These are phyloP conservation scores for Alitta virens DNA, from an alignment of 2,888 invertebrate species.

Conservation along the genomic window DNA sequence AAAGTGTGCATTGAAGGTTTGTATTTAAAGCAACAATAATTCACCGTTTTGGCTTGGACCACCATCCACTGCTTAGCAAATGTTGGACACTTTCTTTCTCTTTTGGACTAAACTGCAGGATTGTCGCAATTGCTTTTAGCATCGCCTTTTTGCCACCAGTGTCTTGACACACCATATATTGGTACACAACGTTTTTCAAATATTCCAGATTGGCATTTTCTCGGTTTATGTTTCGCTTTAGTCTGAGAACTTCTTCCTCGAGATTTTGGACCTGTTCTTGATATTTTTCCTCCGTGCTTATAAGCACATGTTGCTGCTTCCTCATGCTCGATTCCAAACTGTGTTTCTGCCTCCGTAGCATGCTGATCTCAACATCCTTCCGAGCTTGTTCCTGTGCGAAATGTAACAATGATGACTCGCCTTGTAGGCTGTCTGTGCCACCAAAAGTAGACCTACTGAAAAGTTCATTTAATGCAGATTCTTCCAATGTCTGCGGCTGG, in stretches of 20 bases:
- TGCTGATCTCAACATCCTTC: constrained; percentile 75
- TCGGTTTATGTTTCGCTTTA: constrained; percentile 62
- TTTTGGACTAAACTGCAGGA: constrained; percentile 73
- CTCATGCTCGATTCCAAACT: constrained; percentile 61
- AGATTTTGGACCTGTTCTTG: constrained; percentile 60
- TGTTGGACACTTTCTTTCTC: constrained; percentile 61
- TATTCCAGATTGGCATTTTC: constrained; percentile 87
- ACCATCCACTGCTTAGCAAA: constrained; percentile 22
- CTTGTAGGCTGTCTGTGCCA: background rate
- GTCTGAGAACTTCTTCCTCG: constrained; percentile 60
- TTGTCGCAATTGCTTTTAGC: constrained; percentile 85
- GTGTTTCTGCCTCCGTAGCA: constrained; percentile 71
- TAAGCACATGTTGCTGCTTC: constrained; percentile 59
- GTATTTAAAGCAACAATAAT: no score
- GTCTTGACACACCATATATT: constrained; percentile 73
- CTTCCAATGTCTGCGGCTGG: constrained; percentile 3
- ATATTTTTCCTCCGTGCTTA: constrained; percentile 57
- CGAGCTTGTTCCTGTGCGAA: constrained; percentile 80
- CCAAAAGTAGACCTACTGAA: constrained; percentile 14
- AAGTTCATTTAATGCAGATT: constrained; percentile 19
- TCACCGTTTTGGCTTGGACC: constrained; percentile 7
- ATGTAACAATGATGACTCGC: constrained; percentile 65
- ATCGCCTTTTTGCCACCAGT: constrained; percentile 73
- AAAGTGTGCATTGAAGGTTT: no score
- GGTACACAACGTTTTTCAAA: constrained; percentile 83